Base-by-base conservation (phyloP, 2,797 vertebrate genomes). In the Coregonus ussuriensis region DNA sequence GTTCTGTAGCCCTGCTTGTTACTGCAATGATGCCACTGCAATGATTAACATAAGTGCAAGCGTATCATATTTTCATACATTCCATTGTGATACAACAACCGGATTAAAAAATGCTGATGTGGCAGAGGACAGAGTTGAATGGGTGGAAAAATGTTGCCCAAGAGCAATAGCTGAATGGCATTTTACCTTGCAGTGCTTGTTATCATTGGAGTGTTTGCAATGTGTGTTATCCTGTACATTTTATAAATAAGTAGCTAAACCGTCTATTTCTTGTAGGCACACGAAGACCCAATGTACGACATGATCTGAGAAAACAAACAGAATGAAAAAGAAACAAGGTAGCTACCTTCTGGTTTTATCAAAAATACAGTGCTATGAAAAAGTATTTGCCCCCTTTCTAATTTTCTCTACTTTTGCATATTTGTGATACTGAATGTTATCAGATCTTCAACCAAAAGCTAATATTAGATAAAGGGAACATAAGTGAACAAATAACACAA, bases 251-350 rank as follows among this genome's bases (percentile, higher is more conserved):
- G 14, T 71, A n/a, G 9, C 4, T 47, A 47, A n/a, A 29, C 53
- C 53, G 41, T 77, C 29, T 79, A 15, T 80, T 65, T 66, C 71
- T 81, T 83, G 63, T 47, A 99, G 98, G 98, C 97, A 78, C 97
- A 99, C 18, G 97, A 99, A 94, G 98, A 99, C 87, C 97, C 97
- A 13, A 99, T 99, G 98, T 99, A 99, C 4, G 96, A 99, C 86
- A 91, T 98, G 79, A 98, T 98, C 81, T 95, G 96, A 70, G 97
- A 99, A 88, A 98, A 98, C 87, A 97, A 97, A 84, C 94, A 95
- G 77, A 96, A 97, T 66, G 96, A 98, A 85, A 99, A 99, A 86
- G 96, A 98, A 87, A 94, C 95, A 79, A 96, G 97, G 97, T 99
- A 91, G 18, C 21, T 72, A 2, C 29, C 6, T 35, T 33, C 13